phyloP scores from a whole-genome alignment of 2,888 invertebrate genomes.

The Heteropelma amictum region DNA sequence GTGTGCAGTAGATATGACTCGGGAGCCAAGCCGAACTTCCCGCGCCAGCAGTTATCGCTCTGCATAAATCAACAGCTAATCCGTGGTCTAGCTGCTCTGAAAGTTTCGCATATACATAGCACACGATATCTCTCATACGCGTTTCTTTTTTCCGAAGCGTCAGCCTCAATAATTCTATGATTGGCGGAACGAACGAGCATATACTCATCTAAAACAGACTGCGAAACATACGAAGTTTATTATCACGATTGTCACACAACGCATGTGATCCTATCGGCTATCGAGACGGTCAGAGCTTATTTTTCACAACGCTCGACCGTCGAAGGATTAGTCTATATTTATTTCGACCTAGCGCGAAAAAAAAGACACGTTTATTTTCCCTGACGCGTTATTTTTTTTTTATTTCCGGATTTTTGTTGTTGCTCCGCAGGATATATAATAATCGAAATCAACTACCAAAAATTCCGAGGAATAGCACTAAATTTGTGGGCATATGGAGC shows the following conservation, averaged over 20 bases:
- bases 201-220: not conserved
- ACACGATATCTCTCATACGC: not conserved
- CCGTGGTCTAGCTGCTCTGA: constrained; percentile 52
- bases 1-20: constrained; percentile 11
- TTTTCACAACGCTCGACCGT: not conserved
- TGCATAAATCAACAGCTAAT: constrained; percentile 67
- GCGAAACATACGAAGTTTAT: constrained; percentile 13
- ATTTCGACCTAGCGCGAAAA: not conserved
- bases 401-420: too few species aligned
- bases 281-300: constrained; percentile 24
- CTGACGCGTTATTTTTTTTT: too few species aligned
- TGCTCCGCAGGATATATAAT: too few species aligned
- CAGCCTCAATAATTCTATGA: constrained; percentile 22
- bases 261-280: constrained; percentile 10
- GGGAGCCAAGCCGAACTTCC: constrained; percentile 35
- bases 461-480: too few species aligned
- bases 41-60: constrained; percentile 63
- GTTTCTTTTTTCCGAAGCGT: constrained; percentile 35
- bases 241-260: constrained; percentile 31
- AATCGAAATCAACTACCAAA: too few species aligned
- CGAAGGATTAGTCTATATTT: constrained; percentile 15
- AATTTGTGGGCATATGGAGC: too few species aligned
- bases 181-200: not conserved
- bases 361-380: too few species aligned
- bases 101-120: constrained; percentile 22